phyloP scores from a whole-genome alignment of 2,113 vertebrate species.

The Garra rufa region DNA sequence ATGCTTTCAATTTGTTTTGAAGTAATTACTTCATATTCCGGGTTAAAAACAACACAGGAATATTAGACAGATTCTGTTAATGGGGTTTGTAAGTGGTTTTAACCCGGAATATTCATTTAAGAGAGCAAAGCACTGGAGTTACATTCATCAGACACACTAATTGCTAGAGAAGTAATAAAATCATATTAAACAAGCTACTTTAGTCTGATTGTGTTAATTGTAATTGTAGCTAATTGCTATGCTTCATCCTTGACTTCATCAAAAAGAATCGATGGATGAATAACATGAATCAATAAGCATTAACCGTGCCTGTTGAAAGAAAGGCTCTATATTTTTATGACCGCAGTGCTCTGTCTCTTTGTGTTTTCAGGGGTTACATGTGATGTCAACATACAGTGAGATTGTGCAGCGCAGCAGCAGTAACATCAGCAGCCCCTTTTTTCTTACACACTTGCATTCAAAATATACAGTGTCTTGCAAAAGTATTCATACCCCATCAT shows the following conservation, averaged over 20 bases:
- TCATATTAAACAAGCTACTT: not conserved
- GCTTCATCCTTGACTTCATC: not conserved
- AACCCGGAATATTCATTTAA: conserved; percentile 4
- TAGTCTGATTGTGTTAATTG: not conserved
- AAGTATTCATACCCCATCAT: no score
- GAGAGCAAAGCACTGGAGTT: conserved; percentile 2
- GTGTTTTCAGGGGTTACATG: conserved; percentile 14
- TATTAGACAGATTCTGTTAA: not conserved
- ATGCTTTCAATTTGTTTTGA: not conserved
- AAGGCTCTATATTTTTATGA: not conserved
- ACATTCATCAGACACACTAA: not conserved
- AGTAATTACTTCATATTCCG: conserved; percentile 3
- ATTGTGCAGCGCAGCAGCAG: conserved; percentile 19
- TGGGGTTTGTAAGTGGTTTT: not conserved
- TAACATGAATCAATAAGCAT: not conserved
- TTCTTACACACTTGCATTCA: not conserved
- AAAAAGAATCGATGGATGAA: not conserved
- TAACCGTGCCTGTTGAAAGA: not conserved
- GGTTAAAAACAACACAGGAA: not conserved
- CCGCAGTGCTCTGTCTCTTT: not conserved
- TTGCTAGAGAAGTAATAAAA: not conserved
- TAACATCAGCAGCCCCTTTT: not conserved
- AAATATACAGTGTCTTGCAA: no score
- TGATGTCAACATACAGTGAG: conserved; percentile 31
- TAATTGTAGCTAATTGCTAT: not conserved